phyloP scores from a whole-genome alignment of 2,888 invertebrate genomes.

The Lepidocyrtinus sp. region DNA sequence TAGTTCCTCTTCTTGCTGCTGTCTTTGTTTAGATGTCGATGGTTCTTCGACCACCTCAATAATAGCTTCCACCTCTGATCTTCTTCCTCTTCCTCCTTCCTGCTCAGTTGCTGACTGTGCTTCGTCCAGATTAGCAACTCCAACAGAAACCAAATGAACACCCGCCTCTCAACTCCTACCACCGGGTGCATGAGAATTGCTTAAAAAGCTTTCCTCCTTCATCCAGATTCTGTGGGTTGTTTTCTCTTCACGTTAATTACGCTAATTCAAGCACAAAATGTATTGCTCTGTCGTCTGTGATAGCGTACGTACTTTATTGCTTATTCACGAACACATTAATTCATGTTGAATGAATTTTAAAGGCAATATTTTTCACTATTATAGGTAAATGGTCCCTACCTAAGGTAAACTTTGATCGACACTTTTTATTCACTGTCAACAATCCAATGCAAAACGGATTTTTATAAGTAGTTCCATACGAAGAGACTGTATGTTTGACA shows the following conservation, averaged over 20 bases:
- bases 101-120: constrained; percentile 39
- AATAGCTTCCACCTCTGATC: constrained; percentile 60
- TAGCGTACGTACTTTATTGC: too few relatives aligned
- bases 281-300: too few relatives aligned
- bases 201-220: constrained; percentile 2
- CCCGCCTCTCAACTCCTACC: constrained; percentile 45
- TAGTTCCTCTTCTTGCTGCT: constrained; percentile 1
- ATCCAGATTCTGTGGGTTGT: constrained; percentile 4
- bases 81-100: constrained; percentile 55
- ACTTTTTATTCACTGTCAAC: too few relatives aligned
- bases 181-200: constrained; percentile 50
- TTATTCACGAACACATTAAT: too few relatives aligned
- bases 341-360: too few relatives aligned
- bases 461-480: too few relatives aligned
- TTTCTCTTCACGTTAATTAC: background rate
- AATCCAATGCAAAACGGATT: too few relatives aligned
- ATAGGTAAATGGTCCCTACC: too few relatives aligned
- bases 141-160: constrained; percentile 28
- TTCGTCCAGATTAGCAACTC: constrained; percentile 55
- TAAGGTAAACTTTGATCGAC: too few relatives aligned
- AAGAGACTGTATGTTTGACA: constrained; percentile 2
- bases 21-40: constrained; percentile 20
- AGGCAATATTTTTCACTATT: too few relatives aligned
- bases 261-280: background rate
- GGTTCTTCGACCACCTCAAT: constrained; percentile 50